phyloP scores from a whole-genome alignment of 2,113 vertebrate species.

The Clarias batrachus region DNA sequence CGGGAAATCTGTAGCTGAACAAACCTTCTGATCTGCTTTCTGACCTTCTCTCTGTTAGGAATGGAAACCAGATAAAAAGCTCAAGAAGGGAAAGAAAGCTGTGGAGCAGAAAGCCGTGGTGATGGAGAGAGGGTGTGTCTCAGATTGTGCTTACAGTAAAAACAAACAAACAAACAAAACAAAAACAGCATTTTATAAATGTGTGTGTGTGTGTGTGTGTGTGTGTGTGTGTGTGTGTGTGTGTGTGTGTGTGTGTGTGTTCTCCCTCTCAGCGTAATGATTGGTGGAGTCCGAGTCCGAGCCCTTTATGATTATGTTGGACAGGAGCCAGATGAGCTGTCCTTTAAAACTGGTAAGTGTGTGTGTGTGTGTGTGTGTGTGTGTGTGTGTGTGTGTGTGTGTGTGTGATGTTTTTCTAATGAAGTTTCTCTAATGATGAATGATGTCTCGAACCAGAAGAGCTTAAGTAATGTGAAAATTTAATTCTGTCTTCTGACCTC shows the following conservation, averaged over 20 bases:
- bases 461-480: neutral
- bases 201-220: neutral
- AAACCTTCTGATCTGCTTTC: neutral
- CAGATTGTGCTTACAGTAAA: neutral
- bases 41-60: slow-evolving; percentile 61
- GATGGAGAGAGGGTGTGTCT: slow-evolving; percentile 70
- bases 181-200: too few relatives aligned
- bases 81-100: slow-evolving; percentile 72
- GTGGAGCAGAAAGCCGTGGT: slow-evolving; percentile 63
- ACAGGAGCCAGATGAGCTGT: slow-evolving; percentile 75
- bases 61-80: slow-evolving; percentile 73
- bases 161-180: too few relatives aligned
- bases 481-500: neutral
- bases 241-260: slow-evolving; percentile 16
- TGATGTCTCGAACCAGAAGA: neutral
- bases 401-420: neutral
- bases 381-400: neutral
- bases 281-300: slow-evolving; percentile 71
- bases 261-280: slow-evolving; percentile 60
- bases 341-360: slow-evolving; percentile 72
- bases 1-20: too few relatives aligned
- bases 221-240: neutral
- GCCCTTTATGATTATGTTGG: slow-evolving; percentile 75
- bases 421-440: neutral
- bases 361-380: slow-evolving; percentile 3